phyloP scores from a whole-genome alignment of 2,113 vertebrate genomes.

The Scomber colias region DNA sequence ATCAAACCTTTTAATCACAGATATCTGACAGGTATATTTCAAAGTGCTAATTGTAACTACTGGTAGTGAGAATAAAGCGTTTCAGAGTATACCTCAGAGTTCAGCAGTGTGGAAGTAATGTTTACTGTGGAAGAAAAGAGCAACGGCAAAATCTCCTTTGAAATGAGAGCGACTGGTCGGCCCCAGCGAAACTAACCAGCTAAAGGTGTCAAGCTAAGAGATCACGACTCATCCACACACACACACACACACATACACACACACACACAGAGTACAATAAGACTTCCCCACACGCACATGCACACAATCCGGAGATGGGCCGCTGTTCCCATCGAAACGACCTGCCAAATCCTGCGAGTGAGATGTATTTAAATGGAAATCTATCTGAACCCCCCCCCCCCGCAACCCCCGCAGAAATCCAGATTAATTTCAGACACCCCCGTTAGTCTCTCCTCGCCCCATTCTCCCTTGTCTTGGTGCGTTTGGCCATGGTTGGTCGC shows the following conservation, averaged over 20 bases:
- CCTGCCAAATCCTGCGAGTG: slow-evolving; percentile 79
- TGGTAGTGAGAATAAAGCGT: neutral
- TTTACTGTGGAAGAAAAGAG: slow-evolving; percentile 43
- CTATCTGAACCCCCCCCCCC: slow-evolving; percentile 42
- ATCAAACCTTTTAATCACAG: neutral
- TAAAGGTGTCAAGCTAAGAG: slow-evolving; percentile 76
- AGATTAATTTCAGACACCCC: slow-evolving; percentile 74
- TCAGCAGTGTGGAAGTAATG: slow-evolving; percentile 52
- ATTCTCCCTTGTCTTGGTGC: slow-evolving; percentile 58
- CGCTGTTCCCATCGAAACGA: slow-evolving; percentile 81
- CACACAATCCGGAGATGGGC: slow-evolving; percentile 54
- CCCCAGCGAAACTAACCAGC: slow-evolving; percentile 73
- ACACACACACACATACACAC: slow-evolving; percentile 23
- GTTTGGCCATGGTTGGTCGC: slow-evolving; percentile 72
- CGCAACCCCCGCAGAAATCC: slow-evolving; percentile 58
- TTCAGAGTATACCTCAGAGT: slow-evolving; percentile 22
- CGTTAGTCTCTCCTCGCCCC: slow-evolving; percentile 35
- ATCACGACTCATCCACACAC: slow-evolving; percentile 50
- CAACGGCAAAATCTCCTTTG: slow-evolving; percentile 50
- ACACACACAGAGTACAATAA: neutral
- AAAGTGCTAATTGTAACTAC: neutral
- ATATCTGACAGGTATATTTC: neutral
- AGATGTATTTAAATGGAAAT: slow-evolving; percentile 85
- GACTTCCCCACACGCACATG: neutral
- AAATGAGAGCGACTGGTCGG: slow-evolving; percentile 60